Conservation (phyloP, 2,797 vertebrate species). For the Helicolenus hilgendorfi region DNA sequence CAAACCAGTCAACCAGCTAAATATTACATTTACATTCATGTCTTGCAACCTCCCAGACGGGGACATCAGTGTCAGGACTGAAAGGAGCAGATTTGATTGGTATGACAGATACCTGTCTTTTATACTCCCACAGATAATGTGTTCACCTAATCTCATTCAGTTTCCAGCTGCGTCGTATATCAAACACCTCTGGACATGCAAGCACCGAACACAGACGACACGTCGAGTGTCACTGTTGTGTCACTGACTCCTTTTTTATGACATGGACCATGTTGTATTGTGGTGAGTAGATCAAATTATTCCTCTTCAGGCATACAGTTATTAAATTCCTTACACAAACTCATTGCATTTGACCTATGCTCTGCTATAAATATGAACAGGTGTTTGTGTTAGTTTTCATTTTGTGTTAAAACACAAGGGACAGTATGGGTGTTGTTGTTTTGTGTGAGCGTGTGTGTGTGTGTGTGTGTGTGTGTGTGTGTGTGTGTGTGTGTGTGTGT, state of each 20-base stretch:
- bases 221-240: neutral
- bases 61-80: constrained; percentile 16
- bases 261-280: neutral
- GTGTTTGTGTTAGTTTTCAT: constrained; percentile 46
- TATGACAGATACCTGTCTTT: constrained; percentile 42
- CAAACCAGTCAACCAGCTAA: neutral
- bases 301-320: neutral
- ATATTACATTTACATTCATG: constrained; percentile 28
- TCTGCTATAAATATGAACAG: constrained; percentile 45
- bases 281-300: neutral
- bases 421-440: neutral
- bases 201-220: neutral
- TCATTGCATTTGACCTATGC: constrained; percentile 19
- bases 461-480: neutral
- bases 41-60: neutral
- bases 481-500: constrained; percentile 20
- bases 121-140: constrained; percentile 8
- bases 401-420: constrained; percentile 17
- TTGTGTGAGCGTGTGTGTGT: neutral
- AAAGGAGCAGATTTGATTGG: constrained; percentile 38
- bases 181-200: neutral
- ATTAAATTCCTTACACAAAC: constrained; percentile 7
- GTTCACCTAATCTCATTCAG: constrained; percentile 31
- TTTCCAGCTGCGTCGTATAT: constrained; percentile 6
- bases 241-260: neutral